phyloP scores from a whole-genome alignment of 2,113 vertebrate species.

The Actenoides hombroni region DNA sequence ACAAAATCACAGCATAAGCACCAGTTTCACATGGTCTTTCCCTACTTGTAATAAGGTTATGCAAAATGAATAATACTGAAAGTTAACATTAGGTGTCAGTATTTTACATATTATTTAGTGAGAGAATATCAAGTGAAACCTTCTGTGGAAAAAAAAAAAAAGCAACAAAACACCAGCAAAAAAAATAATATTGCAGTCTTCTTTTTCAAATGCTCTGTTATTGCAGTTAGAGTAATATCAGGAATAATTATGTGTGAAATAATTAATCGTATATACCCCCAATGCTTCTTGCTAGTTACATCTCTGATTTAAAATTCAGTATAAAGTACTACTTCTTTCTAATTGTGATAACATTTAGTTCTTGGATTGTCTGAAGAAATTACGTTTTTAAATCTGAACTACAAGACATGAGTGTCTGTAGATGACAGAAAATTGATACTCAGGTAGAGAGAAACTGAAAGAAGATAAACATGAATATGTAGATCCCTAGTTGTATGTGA shows the following conservation, averaged over 20 bases:
- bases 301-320: slow-evolving; percentile 44
- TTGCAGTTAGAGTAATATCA: neutral
- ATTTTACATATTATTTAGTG: slow-evolving; percentile 78
- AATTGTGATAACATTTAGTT: neutral
- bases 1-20: neutral
- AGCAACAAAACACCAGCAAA: neutral
- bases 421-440: neutral
- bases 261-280: neutral
- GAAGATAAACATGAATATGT: neutral
- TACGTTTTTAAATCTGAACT: slow-evolving; percentile 10
- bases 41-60: neutral
- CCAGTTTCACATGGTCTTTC: neutral
- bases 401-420: neutral
- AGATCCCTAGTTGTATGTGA: neutral
- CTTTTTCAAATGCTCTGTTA: slow-evolving; percentile 35
- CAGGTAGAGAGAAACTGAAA: neutral
- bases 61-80: slow-evolving; percentile 72
- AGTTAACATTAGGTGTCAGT: slow-evolving; percentile 81
- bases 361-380: slow-evolving; percentile 35
- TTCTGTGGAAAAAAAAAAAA: neutral
- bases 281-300: slow-evolving; percentile 1
- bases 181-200: neutral
- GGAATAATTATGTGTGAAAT: slow-evolving; percentile 13
- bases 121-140: slow-evolving; percentile 29
- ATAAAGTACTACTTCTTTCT: slow-evolving; percentile 7